These are phyloP conservation scores for Alectura lathami DNA, from an alignment of 2,113 vertebrate species.

Conservation along the genomic window DNA sequence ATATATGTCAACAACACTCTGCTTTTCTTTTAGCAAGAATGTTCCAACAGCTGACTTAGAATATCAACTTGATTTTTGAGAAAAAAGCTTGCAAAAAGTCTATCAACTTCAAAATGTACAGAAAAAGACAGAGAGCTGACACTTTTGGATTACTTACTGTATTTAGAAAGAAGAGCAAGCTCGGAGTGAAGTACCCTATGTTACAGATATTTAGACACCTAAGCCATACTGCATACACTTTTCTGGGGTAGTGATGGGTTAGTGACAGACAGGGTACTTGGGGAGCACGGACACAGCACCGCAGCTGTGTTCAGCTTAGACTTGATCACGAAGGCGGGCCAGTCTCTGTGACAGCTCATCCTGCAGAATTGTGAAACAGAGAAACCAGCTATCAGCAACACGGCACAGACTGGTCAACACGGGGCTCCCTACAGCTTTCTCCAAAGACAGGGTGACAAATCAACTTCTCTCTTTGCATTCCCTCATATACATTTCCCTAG, in stretches of 20 bases:
- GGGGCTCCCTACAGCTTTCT: neutral
- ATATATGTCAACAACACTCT: neutral
- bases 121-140: conserved; percentile 52
- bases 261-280: conserved; percentile 23
- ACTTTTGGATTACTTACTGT: conserved; percentile 34
- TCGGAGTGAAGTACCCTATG: conserved; percentile 16
- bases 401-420: neutral
- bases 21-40: conserved; percentile 18
- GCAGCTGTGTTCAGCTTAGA: conserved; percentile 69
- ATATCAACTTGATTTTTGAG: conserved; percentile 28
- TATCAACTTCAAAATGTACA: conserved; percentile 59
- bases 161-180: conserved; percentile 53
- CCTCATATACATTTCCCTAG: neutral
- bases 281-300: neutral
- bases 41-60: neutral
- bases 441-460: neutral
- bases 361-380: conserved; percentile 65
- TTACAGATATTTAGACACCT: conserved; percentile 35
- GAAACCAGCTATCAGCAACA: neutral
- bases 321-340: conserved; percentile 91
- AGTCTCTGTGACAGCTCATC: conserved; percentile 94
- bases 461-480: neutral
- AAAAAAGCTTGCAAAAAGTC: conserved; percentile 73
- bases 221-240: neutral
- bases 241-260: neutral